Evolutionary conservation across 2,888 invertebrate species (phyloP).

Genomic region (Stegophylla sp.): DNA sequence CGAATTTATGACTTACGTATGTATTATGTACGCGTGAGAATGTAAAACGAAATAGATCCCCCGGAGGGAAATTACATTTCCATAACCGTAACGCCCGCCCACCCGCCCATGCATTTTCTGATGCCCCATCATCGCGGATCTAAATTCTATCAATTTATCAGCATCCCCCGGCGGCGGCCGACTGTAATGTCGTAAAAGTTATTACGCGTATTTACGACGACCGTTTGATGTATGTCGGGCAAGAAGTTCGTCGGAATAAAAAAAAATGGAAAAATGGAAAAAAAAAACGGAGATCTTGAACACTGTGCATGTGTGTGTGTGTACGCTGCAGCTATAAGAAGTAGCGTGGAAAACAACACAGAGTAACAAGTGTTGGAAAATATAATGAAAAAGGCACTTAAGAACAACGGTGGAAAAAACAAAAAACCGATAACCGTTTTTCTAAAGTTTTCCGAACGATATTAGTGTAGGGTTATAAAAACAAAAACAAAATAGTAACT

Average conservation of each 20-base stretch:
- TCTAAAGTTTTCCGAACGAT: too few species aligned
- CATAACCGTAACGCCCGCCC: slow-evolving; percentile 24
- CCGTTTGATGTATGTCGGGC: slow-evolving; percentile 21
- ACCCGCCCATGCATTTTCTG: too few species aligned
- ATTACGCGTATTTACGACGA: slow-evolving; percentile 18
- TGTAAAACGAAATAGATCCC: slow-evolving; percentile 25
- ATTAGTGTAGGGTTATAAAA: too few species aligned
- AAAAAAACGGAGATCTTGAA: not conserved
- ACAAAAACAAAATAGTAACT: too few species aligned
- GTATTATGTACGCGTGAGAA: not conserved
- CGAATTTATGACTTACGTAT: slow-evolving; percentile 25
- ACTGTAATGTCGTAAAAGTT: slow-evolving; percentile 2
- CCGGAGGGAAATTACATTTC: slow-evolving; percentile 48
- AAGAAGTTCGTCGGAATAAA: not conserved
- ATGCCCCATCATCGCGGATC: not conserved
- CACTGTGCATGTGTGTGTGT: too few species aligned
- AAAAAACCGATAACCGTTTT: too few species aligned
- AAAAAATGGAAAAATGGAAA: too few species aligned
- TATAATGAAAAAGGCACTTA: not conserved
- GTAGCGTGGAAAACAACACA: not conserved
- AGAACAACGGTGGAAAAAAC: too few species aligned
- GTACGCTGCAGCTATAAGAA: not conserved
- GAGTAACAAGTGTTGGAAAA: not conserved
- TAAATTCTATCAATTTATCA: slow-evolving; percentile 41
- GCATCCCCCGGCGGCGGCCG: not conserved